phyloP scores from a whole-genome alignment of 2,797 vertebrate genomes.

The Scomberomorus guttatus region DNA sequence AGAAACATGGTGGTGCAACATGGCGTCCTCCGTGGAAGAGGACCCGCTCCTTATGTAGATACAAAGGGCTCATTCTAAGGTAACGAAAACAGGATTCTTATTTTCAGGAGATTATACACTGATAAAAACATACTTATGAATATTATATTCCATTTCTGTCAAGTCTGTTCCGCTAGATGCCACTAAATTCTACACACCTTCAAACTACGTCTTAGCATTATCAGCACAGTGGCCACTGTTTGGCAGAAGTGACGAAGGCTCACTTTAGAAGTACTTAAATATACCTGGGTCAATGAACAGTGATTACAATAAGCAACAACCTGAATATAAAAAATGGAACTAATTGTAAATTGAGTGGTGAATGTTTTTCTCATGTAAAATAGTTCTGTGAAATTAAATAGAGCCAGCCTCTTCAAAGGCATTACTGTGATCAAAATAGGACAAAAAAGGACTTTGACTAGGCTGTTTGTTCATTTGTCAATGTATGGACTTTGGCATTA shows the following conservation, averaged over 20 bases:
- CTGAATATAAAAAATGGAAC: conserved; percentile 11
- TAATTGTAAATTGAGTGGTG: conserved; percentile 12
- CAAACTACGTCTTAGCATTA: neutral
- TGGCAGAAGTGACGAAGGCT: neutral
- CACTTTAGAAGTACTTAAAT: conserved; percentile 8
- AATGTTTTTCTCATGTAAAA: conserved; percentile 5
- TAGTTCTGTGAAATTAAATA: conserved; percentile 9
- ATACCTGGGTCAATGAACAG: conserved; percentile 19
- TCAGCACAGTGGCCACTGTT: conserved; percentile 2
- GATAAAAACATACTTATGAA: too few species aligned
- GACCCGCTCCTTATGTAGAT: too few species aligned
- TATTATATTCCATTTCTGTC: too few species aligned
- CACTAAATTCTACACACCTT: too few species aligned
- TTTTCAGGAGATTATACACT: too few species aligned
- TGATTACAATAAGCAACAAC: conserved; percentile 12
- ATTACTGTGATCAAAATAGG: conserved; percentile 14
- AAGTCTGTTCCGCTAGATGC: too few species aligned
- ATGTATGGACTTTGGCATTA: conserved; percentile 29
- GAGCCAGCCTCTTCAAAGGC: conserved; percentile 2
- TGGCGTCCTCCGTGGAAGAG: too few species aligned
- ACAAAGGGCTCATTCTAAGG: too few species aligned
- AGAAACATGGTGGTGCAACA: too few species aligned
- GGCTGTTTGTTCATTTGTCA: conserved; percentile 23
- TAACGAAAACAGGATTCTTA: too few species aligned
- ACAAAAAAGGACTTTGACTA: conserved; percentile 10